Conservation (phyloP, 2,888 invertebrate species). For the Dioctria linearis region DNA sequence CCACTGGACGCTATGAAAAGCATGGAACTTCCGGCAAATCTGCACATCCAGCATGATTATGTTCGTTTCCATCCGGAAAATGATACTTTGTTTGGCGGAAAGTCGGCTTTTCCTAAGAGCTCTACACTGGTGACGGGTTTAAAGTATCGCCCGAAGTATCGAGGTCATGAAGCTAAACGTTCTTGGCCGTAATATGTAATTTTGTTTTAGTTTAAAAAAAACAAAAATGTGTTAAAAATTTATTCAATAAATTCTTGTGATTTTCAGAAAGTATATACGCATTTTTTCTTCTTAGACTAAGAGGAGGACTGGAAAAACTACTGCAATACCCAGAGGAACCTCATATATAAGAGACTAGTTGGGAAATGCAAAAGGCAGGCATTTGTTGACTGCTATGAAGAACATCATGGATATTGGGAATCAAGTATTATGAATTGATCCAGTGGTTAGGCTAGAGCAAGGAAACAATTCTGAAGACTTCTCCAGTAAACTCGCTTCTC, state of each 20-base stretch:
- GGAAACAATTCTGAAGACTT: too few relatives aligned
- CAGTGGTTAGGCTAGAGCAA: too few relatives aligned
- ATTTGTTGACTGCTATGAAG: too few relatives aligned
- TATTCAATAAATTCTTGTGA: not conserved
- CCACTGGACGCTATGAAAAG: conserved; percentile 82
- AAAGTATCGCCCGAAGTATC: conserved; percentile 86
- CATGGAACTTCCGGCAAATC: conserved; percentile 87
- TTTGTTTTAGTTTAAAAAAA: not conserved
- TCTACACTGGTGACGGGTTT: conserved; percentile 89
- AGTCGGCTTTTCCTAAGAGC: conserved; percentile 87
- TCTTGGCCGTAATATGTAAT: conserved; percentile 73
- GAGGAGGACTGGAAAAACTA: too few relatives aligned
- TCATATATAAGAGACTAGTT: too few relatives aligned
- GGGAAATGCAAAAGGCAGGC: too few relatives aligned
- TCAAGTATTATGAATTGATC: too few relatives aligned
- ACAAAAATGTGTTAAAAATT: not conserved
- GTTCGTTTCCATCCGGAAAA: conserved; percentile 87
- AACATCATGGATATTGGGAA: too few relatives aligned
- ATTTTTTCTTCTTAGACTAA: too few relatives aligned
- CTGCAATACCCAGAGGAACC: too few relatives aligned
- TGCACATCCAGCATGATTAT: conserved; percentile 87
- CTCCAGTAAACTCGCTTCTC: too few relatives aligned
- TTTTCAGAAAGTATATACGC: too few relatives aligned
- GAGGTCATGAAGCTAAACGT: conserved; percentile 78
- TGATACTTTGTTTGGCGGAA: conserved; percentile 81